Conservation (phyloP, 2,888 invertebrate genomes). For the Caenorhabditis becei region DNA sequence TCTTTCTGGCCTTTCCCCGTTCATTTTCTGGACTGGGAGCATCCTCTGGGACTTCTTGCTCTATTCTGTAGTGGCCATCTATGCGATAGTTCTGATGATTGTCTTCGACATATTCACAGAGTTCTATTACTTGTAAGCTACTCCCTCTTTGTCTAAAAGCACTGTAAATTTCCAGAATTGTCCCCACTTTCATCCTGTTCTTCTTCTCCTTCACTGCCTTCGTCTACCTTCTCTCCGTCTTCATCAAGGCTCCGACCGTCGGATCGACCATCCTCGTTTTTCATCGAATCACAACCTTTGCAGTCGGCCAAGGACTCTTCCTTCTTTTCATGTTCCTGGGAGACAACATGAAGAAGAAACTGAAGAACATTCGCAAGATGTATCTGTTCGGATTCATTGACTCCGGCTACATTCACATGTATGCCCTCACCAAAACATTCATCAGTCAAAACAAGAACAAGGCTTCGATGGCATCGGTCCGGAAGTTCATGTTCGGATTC, state of each 20-base stretch:
- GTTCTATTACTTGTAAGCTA: not conserved
- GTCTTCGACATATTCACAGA: conserved; percentile 1
- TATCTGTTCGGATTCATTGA: conserved; percentile 24
- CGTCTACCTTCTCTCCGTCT: not conserved
- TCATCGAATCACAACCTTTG: not conserved
- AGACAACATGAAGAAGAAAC: not conserved
- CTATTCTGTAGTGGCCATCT: not conserved
- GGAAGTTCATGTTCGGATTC: conserved; percentile 7
- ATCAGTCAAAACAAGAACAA: not conserved
- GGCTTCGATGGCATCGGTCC: not conserved
- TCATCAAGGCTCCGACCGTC: not conserved
- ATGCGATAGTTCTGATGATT: not conserved
- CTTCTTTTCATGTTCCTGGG: not conserved
- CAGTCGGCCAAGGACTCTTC: not conserved
- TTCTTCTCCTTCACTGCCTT: conserved; percentile 15
- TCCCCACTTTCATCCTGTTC: not conserved
- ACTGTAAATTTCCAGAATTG: conserved; percentile 20
- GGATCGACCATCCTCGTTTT: conserved; percentile 7
- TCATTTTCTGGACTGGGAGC: conserved; percentile 22
- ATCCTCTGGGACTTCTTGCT: conserved; percentile 22
- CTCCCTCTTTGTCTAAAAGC: not conserved
- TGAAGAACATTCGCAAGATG: not conserved
- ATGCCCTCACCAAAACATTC: conserved; percentile 1
- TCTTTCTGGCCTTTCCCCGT: conserved; percentile 24
- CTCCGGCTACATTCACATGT: conserved; percentile 13